These are phyloP conservation scores for Anabacerthia variegaticeps DNA, from an alignment of 2,797 vertebrate genomes.

Conservation along the genomic window DNA sequence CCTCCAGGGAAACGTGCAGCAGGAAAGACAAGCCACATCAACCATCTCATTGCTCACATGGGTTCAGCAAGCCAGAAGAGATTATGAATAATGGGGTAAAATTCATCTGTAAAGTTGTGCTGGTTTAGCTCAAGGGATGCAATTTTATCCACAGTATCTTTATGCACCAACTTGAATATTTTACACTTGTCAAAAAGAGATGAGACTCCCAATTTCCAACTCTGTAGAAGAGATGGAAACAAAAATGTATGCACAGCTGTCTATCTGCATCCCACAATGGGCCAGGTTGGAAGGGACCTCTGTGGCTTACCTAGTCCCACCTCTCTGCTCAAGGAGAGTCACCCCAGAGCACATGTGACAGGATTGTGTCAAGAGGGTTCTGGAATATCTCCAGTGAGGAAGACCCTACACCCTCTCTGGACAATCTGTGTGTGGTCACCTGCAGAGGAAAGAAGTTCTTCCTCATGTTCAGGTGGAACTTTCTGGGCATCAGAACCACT, in stretches of 20 bases:
- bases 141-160: background rate
- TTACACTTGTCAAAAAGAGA: background rate
- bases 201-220: background rate
- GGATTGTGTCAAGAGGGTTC: background rate
- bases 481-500: background rate
- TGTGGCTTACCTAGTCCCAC: background rate
- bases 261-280: background rate
- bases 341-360: background rate
- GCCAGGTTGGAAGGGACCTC: background rate
- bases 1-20: background rate
- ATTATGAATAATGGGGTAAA: background rate
- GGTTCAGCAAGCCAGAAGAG: background rate
- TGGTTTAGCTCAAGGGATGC: background rate
- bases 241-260: background rate
- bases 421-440: background rate
- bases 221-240: background rate
- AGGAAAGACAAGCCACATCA: background rate
- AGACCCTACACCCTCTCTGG: background rate
- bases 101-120: background rate
- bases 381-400: background rate
- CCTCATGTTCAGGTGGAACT: background rate
- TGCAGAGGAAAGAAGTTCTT: background rate
- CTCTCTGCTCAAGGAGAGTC: background rate
- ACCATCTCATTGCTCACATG: background rate
- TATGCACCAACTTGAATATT: background rate